These are phyloP conservation scores for Solea senegalensis DNA, from an alignment of 2,113 vertebrate species.

Conservation along the genomic window DNA sequence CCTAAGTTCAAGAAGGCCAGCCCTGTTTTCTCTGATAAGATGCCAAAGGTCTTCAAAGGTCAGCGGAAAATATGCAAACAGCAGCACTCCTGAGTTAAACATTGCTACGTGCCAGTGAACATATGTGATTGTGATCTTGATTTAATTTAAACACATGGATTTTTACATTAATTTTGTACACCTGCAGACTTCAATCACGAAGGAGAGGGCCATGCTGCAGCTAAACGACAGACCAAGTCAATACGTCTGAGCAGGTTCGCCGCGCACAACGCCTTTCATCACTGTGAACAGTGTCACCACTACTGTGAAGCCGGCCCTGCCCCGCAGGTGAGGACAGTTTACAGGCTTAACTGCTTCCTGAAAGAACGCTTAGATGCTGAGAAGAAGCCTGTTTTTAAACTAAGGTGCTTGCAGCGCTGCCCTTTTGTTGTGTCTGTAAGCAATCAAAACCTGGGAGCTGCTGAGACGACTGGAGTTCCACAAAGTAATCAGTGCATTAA, in stretches of 20 bases:
- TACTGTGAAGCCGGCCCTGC: slow-evolving; percentile 90
- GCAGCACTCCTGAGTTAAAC: background rate
- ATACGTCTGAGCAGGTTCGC: slow-evolving; percentile 94
- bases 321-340: slow-evolving; percentile 81
- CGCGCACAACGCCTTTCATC: slow-evolving; percentile 97
- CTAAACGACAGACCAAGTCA: slow-evolving; percentile 88
- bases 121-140: background rate
- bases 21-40: slow-evolving; percentile 86
- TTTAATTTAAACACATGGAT: background rate
- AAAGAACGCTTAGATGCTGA: no score
- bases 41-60: slow-evolving; percentile 86
- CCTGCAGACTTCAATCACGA: slow-evolving; percentile 81
- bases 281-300: slow-evolving; percentile 96
- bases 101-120: no score
- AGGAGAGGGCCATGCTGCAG: slow-evolving; percentile 74
- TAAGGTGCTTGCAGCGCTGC: background rate
- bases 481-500: no score
- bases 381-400: no score
- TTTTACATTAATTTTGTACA: background rate
- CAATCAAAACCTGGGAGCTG: no score
- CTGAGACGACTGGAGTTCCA: no score
- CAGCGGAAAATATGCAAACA: slow-evolving; percentile 41
- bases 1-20: slow-evolving; percentile 90
- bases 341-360: background rate
- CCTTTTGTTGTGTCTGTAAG: no score